Base-by-base conservation (phyloP, 2,113 vertebrate species). In the Zapornia atra region DNA sequence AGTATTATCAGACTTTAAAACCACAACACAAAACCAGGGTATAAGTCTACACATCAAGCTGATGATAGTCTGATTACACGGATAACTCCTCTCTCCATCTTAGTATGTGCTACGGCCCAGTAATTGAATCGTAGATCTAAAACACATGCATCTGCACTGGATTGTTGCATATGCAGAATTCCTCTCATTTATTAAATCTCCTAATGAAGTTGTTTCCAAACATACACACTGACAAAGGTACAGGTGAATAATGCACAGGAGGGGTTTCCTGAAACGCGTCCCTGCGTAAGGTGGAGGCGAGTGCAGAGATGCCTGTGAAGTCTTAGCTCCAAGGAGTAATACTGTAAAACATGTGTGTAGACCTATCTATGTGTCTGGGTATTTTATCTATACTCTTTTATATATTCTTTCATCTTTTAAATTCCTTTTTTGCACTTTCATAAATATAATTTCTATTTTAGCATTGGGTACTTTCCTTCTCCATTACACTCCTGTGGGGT, bases 401-500 rank as follows among this genome's bases (percentile, higher is more conserved):
- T 44, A 10, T 24, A 28, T 13, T 15, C 9, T 44, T 57, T 1
- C 5, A 5, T 53, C 15, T 60, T 79, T 14, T 10, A 8, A 7
- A 13, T 63, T 60, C 2, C 44, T 56, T 15, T 57, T 82, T 59
- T 21, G 2, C 26, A 2, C 25, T 90, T 88, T 64, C 14, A 12
- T 22, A 15, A 53, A 34, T 60, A 18, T 9, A 5, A 25, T 24
- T 46, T 80, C 33, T 3, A 5, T 68, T 78, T 92, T 71, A 22
- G 15, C 4, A 3, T n/a, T 57, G 59, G 40, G 20, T 66, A 7
- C 9, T 68, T 79, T 20, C 11, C n/a, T 71, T 76, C 92, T 87
- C 22, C 33, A 2, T 69, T 33, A 4, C 15, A 19, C 31, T 66
- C 0, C 50, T 15, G 0, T 2, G 48, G 33, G 19, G 6, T 1